Base-by-base conservation (phyloP, 2,113 vertebrate genomes). In the Chamaetylas fuelleborni region DNA sequence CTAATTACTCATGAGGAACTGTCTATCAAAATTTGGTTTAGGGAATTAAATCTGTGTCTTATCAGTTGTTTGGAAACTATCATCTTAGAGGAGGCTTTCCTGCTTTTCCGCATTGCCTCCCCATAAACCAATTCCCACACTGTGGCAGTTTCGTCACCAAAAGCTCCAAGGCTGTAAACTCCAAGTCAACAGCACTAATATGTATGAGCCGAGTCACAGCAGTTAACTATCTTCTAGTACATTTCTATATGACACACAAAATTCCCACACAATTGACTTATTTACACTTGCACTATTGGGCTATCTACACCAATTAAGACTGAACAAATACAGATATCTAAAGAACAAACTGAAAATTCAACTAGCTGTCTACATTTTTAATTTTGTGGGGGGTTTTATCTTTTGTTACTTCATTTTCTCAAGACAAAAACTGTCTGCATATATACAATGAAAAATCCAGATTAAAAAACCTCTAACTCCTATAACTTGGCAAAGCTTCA, bases 341-440 rank as follows among this genome's bases (percentile, higher is more conserved):
- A 10, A 5, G 15, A 81, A 60, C 9, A 61, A 51, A 28, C 8
- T 36, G 34, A 67, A 80, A 78, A 80, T 25, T 29, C 19, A 77
- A 36, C 38, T 3, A 81, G 13, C 43, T 56, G 45, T 5, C 8
- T 7, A 36, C 3, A 51, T 45, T 66, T 83, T 48, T 9, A 34
- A 40, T 61, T 87, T 33, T 2, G 4, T 8, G 11, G 1, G 8
- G 1, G 0, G 12, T 42, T 61, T 5, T 3, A 38, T 31, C 8
- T 86, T 82, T 38, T 51, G 12, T 67, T 82, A 58, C 31, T 77
- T 83, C 5, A 10, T 34, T 53, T 81, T 56, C 36, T 86, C 36
- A 81, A 66, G 25, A 66, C 8, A 84, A 80, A 51, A 81, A 18
- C 7, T 45, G 22, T 18, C 67, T 71, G 23, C 9, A 42, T 38